phyloP scores from a whole-genome alignment of 2,888 invertebrate species.

The Cremastobaeus sp. region DNA sequence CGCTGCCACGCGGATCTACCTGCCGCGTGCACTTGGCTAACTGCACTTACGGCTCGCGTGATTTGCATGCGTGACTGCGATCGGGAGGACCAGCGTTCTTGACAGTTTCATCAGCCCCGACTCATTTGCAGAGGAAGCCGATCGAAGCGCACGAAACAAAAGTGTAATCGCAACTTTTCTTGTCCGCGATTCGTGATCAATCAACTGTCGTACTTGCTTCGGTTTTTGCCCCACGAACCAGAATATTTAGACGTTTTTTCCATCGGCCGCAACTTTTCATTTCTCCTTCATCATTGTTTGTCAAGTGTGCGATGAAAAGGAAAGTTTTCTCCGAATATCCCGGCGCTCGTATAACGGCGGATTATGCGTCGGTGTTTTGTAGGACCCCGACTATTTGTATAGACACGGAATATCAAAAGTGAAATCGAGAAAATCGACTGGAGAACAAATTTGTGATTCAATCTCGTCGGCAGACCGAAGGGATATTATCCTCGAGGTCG shows the following conservation, averaged over 20 bases:
- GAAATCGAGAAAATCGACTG: too few species aligned
- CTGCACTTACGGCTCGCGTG: conserved; percentile 43
- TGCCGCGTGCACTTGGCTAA: conserved; percentile 19
- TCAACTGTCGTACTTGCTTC: conserved; percentile 11
- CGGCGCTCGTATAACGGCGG: too few species aligned
- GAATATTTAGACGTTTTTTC: conserved; percentile 18
- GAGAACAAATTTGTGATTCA: too few species aligned
- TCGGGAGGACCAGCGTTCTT: not conserved
- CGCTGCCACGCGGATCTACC: conserved; percentile 63
- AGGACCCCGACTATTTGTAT: too few species aligned
- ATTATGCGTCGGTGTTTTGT: too few species aligned
- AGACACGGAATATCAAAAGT: too few species aligned
- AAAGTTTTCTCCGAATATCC: conserved; percentile 32
- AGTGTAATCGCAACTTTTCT: conserved; percentile 1
- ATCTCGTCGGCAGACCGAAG: too few species aligned
- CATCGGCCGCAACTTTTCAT: conserved; percentile 32
- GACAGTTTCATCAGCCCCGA: too few species aligned
- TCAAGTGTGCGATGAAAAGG: conserved; percentile 33
- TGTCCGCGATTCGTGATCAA: conserved; percentile 9
- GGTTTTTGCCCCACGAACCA: conserved; percentile 24
- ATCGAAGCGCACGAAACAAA: not conserved
- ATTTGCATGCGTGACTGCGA: conserved; percentile 53
- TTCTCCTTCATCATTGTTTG: conserved; percentile 32
- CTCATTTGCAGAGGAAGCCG: not conserved
- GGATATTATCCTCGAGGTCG: too few species aligned